Percentiles rank a stretch among this genome's conserved stretches.
Evolutionary conservation across 2,797 vertebrate species (phyloP).

Genomic region (Enteromius viviparus): DNA sequence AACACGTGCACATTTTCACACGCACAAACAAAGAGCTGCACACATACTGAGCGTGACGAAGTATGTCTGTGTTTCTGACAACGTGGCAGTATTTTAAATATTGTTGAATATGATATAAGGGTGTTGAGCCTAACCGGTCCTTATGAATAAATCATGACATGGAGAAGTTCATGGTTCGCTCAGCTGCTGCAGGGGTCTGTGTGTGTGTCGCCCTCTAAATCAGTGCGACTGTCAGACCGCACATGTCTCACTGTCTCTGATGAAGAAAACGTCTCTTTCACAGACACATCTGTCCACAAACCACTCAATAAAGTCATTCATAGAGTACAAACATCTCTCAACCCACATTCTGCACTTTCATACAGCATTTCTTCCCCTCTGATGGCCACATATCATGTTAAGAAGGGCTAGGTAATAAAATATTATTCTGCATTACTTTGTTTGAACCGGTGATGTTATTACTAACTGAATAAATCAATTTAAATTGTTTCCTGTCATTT

Average conservation of each 20-base stretch:
- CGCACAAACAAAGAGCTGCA: neutral
- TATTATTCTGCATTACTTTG: too few relatives aligned
- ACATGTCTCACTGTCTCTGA: slow-evolving; percentile 28
- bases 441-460: neutral
- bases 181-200: neutral
- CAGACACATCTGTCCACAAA: slow-evolving; percentile 38
- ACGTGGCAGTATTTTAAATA: slow-evolving; percentile 37
- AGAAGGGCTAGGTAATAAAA: neutral
- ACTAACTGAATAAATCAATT: neutral
- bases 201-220: slow-evolving; percentile 23
- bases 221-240: slow-evolving; percentile 24
- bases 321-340: slow-evolving; percentile 23
- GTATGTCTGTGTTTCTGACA: slow-evolving; percentile 14
- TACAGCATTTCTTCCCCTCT: neutral
- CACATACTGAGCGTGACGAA: neutral
- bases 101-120: slow-evolving; percentile 13
- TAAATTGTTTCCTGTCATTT: neutral
- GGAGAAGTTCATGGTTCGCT: slow-evolving; percentile 19
- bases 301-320: slow-evolving; percentile 41
- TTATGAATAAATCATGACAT: slow-evolving; percentile 43
- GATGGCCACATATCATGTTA: neutral
- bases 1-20: neutral
- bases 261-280: slow-evolving; percentile 40
- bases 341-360: slow-evolving; percentile 13
- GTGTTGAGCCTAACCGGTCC: slow-evolving; percentile 11